Conservation (phyloP, 2,113 vertebrate genomes). For the Eulacestoma nigropectus region DNA sequence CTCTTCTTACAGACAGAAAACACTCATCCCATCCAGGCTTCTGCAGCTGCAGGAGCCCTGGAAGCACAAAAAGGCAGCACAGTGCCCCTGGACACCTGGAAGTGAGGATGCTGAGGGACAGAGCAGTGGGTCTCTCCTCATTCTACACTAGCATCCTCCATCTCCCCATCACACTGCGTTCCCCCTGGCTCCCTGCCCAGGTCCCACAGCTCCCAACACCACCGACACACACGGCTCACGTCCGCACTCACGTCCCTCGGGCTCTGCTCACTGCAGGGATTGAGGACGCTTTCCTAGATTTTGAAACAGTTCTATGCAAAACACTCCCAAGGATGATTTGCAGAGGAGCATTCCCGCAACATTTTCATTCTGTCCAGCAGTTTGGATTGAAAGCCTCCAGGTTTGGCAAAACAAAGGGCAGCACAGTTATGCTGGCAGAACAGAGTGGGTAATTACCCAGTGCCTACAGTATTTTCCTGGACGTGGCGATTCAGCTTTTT, state of each 20-base stretch:
- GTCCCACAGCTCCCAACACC: background rate
- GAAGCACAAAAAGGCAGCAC: background rate
- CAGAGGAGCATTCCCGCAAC: background rate
- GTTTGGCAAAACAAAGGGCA: background rate
- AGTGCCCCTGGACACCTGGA: background rate
- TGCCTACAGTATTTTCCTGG: background rate
- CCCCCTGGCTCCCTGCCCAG: background rate
- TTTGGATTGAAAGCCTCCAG: background rate
- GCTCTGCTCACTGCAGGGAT: background rate
- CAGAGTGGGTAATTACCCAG: background rate
- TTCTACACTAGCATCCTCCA: background rate
- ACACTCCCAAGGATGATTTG: background rate
- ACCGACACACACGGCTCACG: background rate
- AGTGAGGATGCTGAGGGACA: background rate
- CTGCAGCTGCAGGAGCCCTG: background rate
- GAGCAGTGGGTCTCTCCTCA: background rate
- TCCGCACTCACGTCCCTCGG: rapidly evolving
- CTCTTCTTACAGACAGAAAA: background rate
- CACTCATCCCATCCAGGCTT: background rate
- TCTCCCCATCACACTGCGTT: background rate
- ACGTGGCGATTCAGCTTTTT: background rate
- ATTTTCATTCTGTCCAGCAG: background rate
- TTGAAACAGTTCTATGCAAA: background rate
- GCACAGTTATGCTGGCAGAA: background rate
- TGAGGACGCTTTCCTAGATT: background rate